These are phyloP conservation scores for Rhopilema esculentum DNA, from an alignment of 30 jellyfish, hydroid and myxozoan genomes.

Conservation along the genomic window DNA sequence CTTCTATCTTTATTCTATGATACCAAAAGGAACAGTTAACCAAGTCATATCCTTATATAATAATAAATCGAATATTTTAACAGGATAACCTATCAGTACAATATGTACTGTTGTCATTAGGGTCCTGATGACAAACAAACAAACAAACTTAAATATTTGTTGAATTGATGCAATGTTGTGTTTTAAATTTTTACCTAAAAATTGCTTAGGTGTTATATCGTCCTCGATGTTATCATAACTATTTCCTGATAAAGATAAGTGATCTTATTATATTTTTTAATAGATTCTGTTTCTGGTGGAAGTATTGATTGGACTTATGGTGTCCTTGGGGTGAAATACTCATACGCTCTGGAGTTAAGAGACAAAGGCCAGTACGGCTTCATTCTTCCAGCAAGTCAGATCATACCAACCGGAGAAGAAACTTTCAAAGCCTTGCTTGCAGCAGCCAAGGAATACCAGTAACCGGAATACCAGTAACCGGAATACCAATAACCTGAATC, in stretches of 20 bases:
- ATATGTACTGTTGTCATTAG: too few relatives aligned
- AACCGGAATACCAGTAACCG: slow-evolving; percentile 51
- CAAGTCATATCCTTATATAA: too few relatives aligned
- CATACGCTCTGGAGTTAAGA: slow-evolving; percentile 94
- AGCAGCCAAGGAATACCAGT: slow-evolving; percentile 76
- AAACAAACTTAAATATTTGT: too few relatives aligned
- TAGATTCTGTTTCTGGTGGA: slow-evolving; percentile 96
- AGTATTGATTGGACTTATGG: slow-evolving; percentile 97
- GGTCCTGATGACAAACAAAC: too few relatives aligned
- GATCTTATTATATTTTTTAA: neutral
- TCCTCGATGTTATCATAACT: neutral
- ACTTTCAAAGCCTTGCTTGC: slow-evolving; percentile 72
- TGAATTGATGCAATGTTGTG: too few relatives aligned
- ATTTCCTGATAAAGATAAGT: neutral
- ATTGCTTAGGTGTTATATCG: too few relatives aligned
- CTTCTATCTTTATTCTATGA: too few relatives aligned
- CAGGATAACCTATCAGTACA: too few relatives aligned
- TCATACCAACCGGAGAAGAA: slow-evolving; percentile 91
- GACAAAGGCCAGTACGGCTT: slow-evolving; percentile 84
- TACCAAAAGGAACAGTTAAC: too few relatives aligned
- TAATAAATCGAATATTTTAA: too few relatives aligned
- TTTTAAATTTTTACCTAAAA: too few relatives aligned
- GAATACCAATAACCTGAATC: slow-evolving; percentile 38
- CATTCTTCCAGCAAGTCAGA: slow-evolving; percentile 78
- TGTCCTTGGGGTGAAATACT: slow-evolving; percentile 85